These are phyloP conservation scores for Mastigias papua DNA, from an alignment of 30 jellyfish, hydroid and myxozoan species.

Conservation along the genomic window DNA sequence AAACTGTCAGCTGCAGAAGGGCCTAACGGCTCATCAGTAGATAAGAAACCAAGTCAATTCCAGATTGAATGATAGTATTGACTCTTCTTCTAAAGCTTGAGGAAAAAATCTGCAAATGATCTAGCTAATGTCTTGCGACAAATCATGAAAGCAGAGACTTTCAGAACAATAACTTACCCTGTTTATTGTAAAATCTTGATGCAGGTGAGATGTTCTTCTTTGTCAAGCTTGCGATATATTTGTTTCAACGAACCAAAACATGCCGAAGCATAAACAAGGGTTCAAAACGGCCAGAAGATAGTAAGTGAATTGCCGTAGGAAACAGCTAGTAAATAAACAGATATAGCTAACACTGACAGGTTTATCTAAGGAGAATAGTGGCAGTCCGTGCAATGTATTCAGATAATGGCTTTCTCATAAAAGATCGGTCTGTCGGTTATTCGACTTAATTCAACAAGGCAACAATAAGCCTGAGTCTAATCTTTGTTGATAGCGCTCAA, in stretches of 20 bases:
- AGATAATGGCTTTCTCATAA: slow-evolving; percentile 6
- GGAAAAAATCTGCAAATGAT: no score
- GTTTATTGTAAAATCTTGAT: not conserved
- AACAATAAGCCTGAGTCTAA: slow-evolving; percentile 10
- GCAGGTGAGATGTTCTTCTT: not conserved
- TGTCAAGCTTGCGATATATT: not conserved
- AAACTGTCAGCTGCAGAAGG: no score
- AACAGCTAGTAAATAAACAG: not conserved
- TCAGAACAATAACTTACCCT: not conserved
- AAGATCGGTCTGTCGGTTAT: slow-evolving; percentile 22
- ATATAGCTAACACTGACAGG: not conserved
- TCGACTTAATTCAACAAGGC: not conserved
- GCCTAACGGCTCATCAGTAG: no score
- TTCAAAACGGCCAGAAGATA: not conserved
- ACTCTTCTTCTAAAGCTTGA: no score
- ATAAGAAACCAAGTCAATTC: no score
- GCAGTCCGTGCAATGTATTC: not conserved
- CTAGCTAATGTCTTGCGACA: no score
- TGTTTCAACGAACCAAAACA: not conserved
- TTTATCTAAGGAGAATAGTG: not conserved
- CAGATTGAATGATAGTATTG: no score
- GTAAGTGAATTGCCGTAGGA: not conserved
- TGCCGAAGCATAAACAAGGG: not conserved
- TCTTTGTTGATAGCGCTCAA: slow-evolving; percentile 57
- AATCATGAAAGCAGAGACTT: not conserved